Evolutionary conservation across 1,140 invertebrate genomes (phyloP).

Genomic region (Euwallacea similis): DNA sequence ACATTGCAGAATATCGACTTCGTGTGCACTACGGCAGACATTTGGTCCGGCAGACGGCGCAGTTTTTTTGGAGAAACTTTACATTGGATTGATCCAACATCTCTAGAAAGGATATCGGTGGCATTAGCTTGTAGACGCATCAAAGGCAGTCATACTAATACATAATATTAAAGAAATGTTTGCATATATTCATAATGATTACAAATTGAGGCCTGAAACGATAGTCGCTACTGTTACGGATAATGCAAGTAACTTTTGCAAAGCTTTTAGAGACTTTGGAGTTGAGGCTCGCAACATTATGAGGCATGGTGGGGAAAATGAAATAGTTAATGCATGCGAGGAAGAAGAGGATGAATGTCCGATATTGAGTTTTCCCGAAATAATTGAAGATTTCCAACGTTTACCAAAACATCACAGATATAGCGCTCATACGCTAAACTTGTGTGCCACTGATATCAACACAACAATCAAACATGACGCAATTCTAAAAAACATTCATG

Average conservation of each 20-base stretch:
- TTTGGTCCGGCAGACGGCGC: not conserved
- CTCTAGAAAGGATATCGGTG: not conserved
- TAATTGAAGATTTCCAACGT: not conserved
- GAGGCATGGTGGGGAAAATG: not conserved
- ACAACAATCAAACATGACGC: not conserved
- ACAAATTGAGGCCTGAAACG: not conserved
- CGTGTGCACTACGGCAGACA: conserved; percentile 14
- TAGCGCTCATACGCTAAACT: conserved; percentile 1
- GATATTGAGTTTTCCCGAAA: not conserved
- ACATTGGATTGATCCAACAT: conserved; percentile 3
- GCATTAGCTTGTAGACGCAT: conserved; percentile 9
- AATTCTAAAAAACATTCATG: conserved; percentile 2
- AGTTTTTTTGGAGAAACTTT: conserved; percentile 11
- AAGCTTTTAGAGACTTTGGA: conserved; percentile 1
- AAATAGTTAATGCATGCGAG: not conserved
- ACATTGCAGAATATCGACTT: not conserved
- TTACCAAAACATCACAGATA: not conserved
- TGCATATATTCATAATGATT: not conserved
- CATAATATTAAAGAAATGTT: not conserved
- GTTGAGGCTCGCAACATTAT: not conserved
- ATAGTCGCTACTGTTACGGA: not conserved
- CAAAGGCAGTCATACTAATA: not conserved
- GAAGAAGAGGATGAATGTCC: not conserved
- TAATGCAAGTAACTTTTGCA: not conserved
- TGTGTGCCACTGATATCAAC: conserved; percentile 2